Evolutionary conservation across 2,797 vertebrate genomes (phyloP).

Genomic region (Megalops cyprinoides): DNA sequence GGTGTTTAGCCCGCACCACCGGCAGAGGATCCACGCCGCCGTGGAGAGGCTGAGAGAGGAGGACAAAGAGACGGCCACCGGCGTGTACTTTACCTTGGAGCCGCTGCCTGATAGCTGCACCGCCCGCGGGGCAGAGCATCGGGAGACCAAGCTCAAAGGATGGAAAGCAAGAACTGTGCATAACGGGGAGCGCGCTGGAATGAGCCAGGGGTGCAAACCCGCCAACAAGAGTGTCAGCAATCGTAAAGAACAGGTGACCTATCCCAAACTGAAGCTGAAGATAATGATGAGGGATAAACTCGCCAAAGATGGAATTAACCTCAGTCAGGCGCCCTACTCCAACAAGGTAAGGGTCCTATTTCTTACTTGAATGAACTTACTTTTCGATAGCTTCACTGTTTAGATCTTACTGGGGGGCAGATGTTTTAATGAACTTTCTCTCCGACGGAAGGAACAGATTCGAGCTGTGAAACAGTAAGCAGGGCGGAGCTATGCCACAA

Average conservation of each 20-base stretch:
- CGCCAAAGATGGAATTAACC: constrained; percentile 88
- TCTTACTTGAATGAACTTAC: background rate
- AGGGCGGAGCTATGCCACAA: too few relatives aligned
- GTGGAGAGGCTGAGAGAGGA: constrained; percentile 82
- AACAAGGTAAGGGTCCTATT: constrained; percentile 80
- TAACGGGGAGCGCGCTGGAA: constrained; percentile 35
- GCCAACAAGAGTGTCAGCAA: constrained; percentile 65
- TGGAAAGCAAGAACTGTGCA: constrained; percentile 45
- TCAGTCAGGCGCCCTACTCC: constrained; percentile 87
- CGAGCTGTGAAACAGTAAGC: too few relatives aligned
- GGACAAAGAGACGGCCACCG: constrained; percentile 70
- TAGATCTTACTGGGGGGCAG: too few relatives aligned
- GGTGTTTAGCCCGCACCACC: constrained; percentile 80
- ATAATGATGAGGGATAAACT: constrained; percentile 95
- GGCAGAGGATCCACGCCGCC: constrained; percentile 83
- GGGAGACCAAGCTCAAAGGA: constrained; percentile 43
- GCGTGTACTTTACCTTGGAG: constrained; percentile 90
- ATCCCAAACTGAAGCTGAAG: constrained; percentile 90
- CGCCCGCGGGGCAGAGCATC: constrained; percentile 51
- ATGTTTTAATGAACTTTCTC: too few relatives aligned
- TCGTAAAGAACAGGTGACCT: constrained; percentile 77
- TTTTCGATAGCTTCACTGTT: too few relatives aligned
- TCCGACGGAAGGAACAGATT: too few relatives aligned
- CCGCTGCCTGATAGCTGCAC: constrained; percentile 64
- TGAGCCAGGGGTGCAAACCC: constrained; percentile 60